Base-by-base conservation (phyloP, 1,140 invertebrate genomes). In the Conus betulinus region DNA sequence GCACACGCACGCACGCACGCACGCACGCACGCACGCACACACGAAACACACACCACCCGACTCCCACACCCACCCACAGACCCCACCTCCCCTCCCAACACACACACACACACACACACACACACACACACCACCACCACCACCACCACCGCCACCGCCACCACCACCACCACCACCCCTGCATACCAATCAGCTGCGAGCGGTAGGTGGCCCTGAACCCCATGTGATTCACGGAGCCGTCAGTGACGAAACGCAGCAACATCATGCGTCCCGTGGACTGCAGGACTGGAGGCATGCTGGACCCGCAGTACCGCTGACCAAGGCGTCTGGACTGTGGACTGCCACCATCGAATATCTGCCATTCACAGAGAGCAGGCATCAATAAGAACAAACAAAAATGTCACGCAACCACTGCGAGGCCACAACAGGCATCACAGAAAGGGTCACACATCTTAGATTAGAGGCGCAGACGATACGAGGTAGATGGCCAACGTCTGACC, bases 201-300 rank as follows among this genome's bases (percentile, higher is more conserved):
- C 84, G 97, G 94, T 99, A 98, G 20, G 96, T 97, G 2, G 98
- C 99, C 81, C 97, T 96, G 94, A 99, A 99, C 63, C 98, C 98
- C 95, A 97, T 97, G 90, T 98, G 97, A 93, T 98, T 97, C 6
- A 98, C 97, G 27, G 98, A 98, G 15, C 97, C 97, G 95, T 99
- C 99, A 8, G 98, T 98, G 93, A 98, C 98, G 94, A 99, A 99
- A 0, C 98, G 97, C 96, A 99, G 97, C 91, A 98, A 98, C 96
- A 99, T 97, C 93, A 98, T 97, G 95, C 99, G 99, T 52, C 97
- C 97, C 0, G 97, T 97, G 0, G 98, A 97, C 0, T 98, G 96
- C n/a, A 99, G 97, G 0, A 98, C 97, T 94, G 98, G 97, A 0
- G 98, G 99, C 25, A 97, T 96, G 94, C 98, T 98, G 23, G 96